Evolutionary conservation across 2,888 invertebrate genomes (phyloP), one percentile per base, ranked within the genome.

Genomic region (Athalia circularis): DNA sequence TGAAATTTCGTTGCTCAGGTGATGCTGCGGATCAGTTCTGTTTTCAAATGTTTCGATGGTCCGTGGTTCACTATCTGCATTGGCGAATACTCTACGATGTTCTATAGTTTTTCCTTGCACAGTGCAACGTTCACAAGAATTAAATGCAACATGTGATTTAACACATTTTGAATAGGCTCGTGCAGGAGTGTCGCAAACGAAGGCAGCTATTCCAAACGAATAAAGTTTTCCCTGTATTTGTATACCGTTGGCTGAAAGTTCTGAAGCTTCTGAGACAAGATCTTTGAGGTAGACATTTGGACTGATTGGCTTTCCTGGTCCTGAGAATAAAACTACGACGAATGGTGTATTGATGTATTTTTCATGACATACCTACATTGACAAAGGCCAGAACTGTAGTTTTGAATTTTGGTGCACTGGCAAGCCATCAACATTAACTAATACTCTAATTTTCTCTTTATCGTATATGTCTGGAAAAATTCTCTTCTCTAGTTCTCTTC

Each of bases 181-280:
- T 7, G 78, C 78, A 50, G 70, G 72, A 1, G 72, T 50, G 43
- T 74, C 78, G 9, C 70, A 70, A 4, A 78, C 54, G 29, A 77
- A 62, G 0, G 77, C 77, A 5, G 68, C 68, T 0, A 77, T 57
- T 77, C 52, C 57, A 9, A 68, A 77, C 13, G n/a, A 48, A 57
- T 77, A 68, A 7, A 54, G 8, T 77, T 67, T 67, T 3, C 9
- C 72, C 68, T 72, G 70, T 72, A 81, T 78, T 29, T 15, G 64
- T 13, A 80, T n/a, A 3, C 80, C 79, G 15, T 77, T 77, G 7
- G 6, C n/a, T 5, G 65, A 80, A 15, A 80, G 62, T 62, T 59
- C 1, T n/a, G 64, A 65, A n/a, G 79, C 61, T 80, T 81, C 81
- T 45, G 48, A 4, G 3, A 81, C 67, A 67, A 78, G 79, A 79